Percentiles rank a stretch among this genome's conserved stretches.
These are phyloP conservation scores for Dicyrtomina minuta DNA, from an alignment of 2,888 invertebrate genomes.

Conservation along the genomic window DNA sequence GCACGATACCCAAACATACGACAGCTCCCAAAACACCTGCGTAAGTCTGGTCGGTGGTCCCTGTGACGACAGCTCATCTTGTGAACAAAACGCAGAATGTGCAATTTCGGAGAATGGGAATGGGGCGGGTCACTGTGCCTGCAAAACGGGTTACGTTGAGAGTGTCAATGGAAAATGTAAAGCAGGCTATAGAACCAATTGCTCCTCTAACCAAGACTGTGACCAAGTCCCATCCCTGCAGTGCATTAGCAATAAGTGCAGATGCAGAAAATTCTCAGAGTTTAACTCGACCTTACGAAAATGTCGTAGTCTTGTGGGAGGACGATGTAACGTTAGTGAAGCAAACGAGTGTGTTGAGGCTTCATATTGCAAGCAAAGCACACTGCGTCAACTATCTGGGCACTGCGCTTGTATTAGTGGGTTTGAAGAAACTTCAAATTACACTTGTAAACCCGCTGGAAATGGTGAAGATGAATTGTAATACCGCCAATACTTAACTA, in stretches of 20 bases:
- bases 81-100: no score
- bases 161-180: slow-evolving; percentile 11
- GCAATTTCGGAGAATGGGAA: no score
- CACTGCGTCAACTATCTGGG: slow-evolving; percentile 14
- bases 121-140: slow-evolving; percentile 14
- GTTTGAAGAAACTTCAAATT: slow-evolving; percentile 3
- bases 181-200: neutral
- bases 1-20: slow-evolving; percentile 9
- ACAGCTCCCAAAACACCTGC: neutral
- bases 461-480: no score
- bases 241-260: slow-evolving; percentile 20
- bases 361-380: neutral
- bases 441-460: no score
- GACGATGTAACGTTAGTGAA: neutral
- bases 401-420: slow-evolving; percentile 2
- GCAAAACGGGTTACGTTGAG: slow-evolving; percentile 10
- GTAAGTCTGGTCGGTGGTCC: slow-evolving; percentile 14
- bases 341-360: neutral
- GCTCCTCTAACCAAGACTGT: slow-evolving; percentile 5
- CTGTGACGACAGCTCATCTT: slow-evolving; percentile 5
- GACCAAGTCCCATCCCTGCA: slow-evolving; percentile 15
- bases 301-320: slow-evolving; percentile 26
- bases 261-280: slow-evolving; percentile 2
- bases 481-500: no score
- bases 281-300: slow-evolving; percentile 1